Evolutionary conservation across 1,140 invertebrate genomes (phyloP).

Genomic region (Atta texana): DNA sequence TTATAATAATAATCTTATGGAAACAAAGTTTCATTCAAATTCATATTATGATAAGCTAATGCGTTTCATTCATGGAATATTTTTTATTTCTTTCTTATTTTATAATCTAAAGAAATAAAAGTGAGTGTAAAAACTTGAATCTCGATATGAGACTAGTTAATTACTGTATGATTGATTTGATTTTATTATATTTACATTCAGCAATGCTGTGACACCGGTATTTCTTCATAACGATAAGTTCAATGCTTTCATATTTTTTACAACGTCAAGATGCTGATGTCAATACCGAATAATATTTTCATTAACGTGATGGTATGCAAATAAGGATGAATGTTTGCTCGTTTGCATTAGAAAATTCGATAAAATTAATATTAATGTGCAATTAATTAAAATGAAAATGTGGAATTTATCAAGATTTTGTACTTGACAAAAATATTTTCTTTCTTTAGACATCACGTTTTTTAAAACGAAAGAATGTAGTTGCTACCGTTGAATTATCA

Average conservation of each 20-base stretch:
- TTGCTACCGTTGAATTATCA: not conserved
- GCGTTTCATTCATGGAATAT: not conserved
- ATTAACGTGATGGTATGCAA: slow-evolving; percentile 12
- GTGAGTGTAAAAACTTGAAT: slow-evolving; percentile 15
- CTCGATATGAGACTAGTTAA: slow-evolving; percentile 19
- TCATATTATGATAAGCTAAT: not conserved
- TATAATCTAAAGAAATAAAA: not conserved
- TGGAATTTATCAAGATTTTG: not conserved
- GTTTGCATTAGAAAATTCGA: not conserved
- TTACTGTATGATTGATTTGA: slow-evolving; percentile 15
- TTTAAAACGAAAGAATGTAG: not conserved
- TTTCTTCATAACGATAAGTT: slow-evolving; percentile 29
- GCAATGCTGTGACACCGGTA: slow-evolving; percentile 36
- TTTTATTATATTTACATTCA: slow-evolving; percentile 39
- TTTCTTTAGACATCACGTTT: not conserved
- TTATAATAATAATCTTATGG: not conserved
- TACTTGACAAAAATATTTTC: not conserved
- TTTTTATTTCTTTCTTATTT: not conserved
- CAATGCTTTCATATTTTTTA: slow-evolving; percentile 2
- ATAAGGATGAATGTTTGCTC: not conserved
- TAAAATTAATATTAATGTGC: not conserved
- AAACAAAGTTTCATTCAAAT: not conserved
- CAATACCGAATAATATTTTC: slow-evolving; percentile 41
- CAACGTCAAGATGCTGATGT: not conserved
- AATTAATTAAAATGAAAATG: not conserved